phyloP scores from a whole-genome alignment of 2,797 vertebrate genomes.

The Thunnus albacares region DNA sequence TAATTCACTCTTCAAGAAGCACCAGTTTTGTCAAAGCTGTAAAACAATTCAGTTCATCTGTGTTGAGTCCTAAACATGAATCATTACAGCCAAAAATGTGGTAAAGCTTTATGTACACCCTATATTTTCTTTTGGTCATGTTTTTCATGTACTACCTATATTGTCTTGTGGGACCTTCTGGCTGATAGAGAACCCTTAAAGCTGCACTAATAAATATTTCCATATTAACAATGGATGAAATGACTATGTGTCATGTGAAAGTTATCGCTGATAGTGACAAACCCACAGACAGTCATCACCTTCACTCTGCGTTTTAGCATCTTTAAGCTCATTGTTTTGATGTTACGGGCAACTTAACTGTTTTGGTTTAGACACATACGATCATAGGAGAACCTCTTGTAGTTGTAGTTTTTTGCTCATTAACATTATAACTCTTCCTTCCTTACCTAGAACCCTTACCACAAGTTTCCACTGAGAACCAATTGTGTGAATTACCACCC shows the following conservation, averaged over 20 bases:
- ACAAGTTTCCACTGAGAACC: not conserved
- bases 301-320: no score
- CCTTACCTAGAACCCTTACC: not conserved
- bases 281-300: no score
- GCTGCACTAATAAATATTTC: not conserved
- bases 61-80: conserved; percentile 8
- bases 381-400: not conserved
- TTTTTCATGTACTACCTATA: not conserved
- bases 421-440: no score
- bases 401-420: not conserved
- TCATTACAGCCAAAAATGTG: conserved; percentile 13
- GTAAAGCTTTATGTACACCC: not conserved
- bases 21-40: conserved; percentile 17
- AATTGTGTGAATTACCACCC: no score
- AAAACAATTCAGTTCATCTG: conserved; percentile 19
- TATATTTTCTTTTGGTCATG: not conserved
- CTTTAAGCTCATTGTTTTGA: not conserved
- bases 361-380: not conserved
- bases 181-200: not conserved
- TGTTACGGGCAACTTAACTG: no score
- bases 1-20: not conserved
- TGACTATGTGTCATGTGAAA: not conserved
- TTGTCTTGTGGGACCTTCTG: not conserved
- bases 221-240: not conserved
- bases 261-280: not conserved